A percentile compares a stretch with the other conserved stretches of the same genome.
phyloP scores from a whole-genome alignment of 2,797 vertebrate species.

The Chelon auratus region DNA sequence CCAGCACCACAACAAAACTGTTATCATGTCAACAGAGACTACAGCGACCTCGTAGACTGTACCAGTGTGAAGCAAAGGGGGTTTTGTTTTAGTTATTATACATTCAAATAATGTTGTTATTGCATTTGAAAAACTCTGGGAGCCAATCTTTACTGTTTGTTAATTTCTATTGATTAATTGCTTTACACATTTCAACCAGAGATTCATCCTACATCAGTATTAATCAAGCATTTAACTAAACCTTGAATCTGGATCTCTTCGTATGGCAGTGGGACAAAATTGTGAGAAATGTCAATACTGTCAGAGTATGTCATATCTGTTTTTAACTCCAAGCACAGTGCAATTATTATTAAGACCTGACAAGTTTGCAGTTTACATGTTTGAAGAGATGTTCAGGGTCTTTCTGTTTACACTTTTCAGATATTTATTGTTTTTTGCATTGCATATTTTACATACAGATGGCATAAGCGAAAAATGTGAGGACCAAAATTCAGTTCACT shows the following conservation, averaged over 20 bases:
- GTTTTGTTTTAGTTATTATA: slow-evolving; percentile 61
- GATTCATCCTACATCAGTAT: slow-evolving; percentile 57
- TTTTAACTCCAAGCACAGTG: slow-evolving; percentile 45
- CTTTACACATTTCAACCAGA: slow-evolving; percentile 25
- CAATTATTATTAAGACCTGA: slow-evolving; percentile 30
- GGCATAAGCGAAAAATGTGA: slow-evolving; percentile 32
- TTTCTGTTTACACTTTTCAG: slow-evolving; percentile 67
- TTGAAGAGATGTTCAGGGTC: slow-evolving; percentile 25
- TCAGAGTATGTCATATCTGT: slow-evolving; percentile 4
- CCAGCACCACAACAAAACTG: slow-evolving; percentile 28
- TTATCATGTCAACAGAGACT: slow-evolving; percentile 31
- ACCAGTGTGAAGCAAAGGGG: slow-evolving; percentile 43
- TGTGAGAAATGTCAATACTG: slow-evolving; percentile 10
- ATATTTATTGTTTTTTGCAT: slow-evolving; percentile 45
- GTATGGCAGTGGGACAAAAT: not conserved
- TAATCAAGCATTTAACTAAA: slow-evolving; percentile 39
- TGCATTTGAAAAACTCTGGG: slow-evolving; percentile 49
- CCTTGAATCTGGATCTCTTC: not conserved
- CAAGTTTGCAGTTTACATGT: slow-evolving; percentile 42
- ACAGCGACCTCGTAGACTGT: slow-evolving; percentile 31
- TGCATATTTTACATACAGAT: slow-evolving; percentile 29
- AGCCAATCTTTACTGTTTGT: slow-evolving; percentile 31
- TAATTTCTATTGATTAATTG: slow-evolving; percentile 18
- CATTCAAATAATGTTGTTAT: slow-evolving; percentile 31
- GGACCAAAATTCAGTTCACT: slow-evolving; percentile 43